Evolutionary conservation across 1,140 invertebrate genomes (phyloP).

Genomic region (Grapholita molesta): DNA sequence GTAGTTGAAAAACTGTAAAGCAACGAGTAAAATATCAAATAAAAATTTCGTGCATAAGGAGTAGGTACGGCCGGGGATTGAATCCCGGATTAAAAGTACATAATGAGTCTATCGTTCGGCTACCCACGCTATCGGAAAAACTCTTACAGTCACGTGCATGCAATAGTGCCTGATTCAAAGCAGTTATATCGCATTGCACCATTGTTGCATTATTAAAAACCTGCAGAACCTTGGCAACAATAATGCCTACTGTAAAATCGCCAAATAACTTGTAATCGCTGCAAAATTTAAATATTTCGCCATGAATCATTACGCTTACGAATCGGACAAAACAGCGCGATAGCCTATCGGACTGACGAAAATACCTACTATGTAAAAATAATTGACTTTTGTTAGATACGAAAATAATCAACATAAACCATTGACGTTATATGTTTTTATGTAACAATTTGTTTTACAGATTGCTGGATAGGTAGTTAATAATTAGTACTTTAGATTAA

Average conservation of each 20-base stretch:
- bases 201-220: neutral
- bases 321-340: neutral
- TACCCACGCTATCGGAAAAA: no score
- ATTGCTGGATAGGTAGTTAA: no score
- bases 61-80: no score
- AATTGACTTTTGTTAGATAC: neutral
- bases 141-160: neutral
- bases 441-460: neutral
- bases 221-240: neutral
- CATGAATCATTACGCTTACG: neutral
- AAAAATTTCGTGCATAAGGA: no score
- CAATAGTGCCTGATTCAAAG: neutral
- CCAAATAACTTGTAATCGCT: neutral
- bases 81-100: no score
- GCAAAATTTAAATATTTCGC: neutral
- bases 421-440: neutral
- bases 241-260: neutral
- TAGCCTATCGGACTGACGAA: neutral
- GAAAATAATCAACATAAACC: neutral
- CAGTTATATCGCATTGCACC: neutral
- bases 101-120: no score
- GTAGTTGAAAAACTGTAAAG: no score
- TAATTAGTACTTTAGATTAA: no score
- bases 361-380: neutral
- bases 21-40: no score